phyloP scores from a whole-genome alignment of 2,113 vertebrate genomes.

The Acanthochromis polyacanthus region DNA sequence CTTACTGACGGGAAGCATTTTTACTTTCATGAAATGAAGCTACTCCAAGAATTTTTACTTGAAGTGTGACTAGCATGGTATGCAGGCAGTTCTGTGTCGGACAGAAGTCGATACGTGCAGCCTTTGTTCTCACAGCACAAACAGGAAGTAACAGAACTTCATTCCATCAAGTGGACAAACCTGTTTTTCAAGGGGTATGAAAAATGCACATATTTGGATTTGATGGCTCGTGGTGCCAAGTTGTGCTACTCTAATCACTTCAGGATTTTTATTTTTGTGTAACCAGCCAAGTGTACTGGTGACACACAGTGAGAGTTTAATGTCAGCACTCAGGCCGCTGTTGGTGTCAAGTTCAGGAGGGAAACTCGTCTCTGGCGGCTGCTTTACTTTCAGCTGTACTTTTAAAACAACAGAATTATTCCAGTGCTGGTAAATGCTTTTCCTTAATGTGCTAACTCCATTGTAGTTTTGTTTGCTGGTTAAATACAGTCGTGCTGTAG shows the following conservation, averaged over 20 bases:
- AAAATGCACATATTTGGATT: background rate
- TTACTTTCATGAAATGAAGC: constrained; percentile 37
- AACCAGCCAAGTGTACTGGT: constrained; percentile 7
- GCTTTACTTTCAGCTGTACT: constrained; percentile 1
- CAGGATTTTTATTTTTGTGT: background rate
- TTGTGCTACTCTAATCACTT: background rate
- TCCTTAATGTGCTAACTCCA: constrained; percentile 24
- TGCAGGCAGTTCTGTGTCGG: background rate
- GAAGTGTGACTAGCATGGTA: constrained; percentile 11
- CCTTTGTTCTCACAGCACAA: background rate
- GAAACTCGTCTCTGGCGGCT: too few relatives aligned
- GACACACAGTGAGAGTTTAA: background rate
- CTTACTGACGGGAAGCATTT: background rate
- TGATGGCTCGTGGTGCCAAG: background rate
- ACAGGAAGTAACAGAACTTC: background rate
- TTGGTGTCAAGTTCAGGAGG: constrained; percentile 8
- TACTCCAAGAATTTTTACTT: constrained; percentile 46
- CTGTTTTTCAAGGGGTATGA: constrained; percentile 1
- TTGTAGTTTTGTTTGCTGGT: constrained; percentile 20
- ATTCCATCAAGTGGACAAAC: constrained; percentile 42
- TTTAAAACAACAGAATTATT: constrained; percentile 35
- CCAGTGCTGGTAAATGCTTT: constrained; percentile 20
- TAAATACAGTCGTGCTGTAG: constrained; percentile 23
- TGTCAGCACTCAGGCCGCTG: background rate
- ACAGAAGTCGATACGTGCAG: background rate